These are phyloP conservation scores for Mamestra brassicae DNA, from an alignment of 2,888 invertebrate genomes.

Conservation along the genomic window DNA sequence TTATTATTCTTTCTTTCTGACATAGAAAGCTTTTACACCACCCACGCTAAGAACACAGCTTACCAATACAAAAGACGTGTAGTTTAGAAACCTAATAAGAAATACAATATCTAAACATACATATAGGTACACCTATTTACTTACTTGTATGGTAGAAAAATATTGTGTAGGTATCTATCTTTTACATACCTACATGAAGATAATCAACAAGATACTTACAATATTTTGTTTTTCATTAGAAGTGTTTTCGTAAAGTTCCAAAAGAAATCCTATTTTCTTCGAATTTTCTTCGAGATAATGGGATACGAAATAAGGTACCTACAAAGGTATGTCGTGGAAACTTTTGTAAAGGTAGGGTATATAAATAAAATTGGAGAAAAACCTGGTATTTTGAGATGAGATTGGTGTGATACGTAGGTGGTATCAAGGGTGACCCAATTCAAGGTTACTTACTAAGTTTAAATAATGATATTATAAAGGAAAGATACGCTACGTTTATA, in stretches of 20 bases:
- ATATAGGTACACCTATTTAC: too few relatives aligned
- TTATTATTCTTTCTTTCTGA: too few relatives aligned
- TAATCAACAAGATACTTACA: constrained; percentile 11
- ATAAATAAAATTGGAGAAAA: background rate
- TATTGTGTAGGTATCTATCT: background rate
- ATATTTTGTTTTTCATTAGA: background rate
- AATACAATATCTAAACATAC: too few relatives aligned
- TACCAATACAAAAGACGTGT: too few relatives aligned
- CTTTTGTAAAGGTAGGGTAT: background rate
- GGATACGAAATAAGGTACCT: background rate
- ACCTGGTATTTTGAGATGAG: too few relatives aligned
- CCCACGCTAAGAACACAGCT: too few relatives aligned
- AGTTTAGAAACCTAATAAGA: too few relatives aligned
- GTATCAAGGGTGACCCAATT: too few relatives aligned
- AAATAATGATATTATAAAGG: too few relatives aligned
- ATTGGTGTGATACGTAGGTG: background rate
- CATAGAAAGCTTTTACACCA: too few relatives aligned
- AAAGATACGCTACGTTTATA: too few relatives aligned
- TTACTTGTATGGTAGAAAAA: background rate
- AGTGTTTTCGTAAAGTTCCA: constrained; percentile 6
- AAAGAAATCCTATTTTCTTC: constrained; percentile 18
- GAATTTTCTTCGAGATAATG: constrained; percentile 23
- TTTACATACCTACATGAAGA: background rate
- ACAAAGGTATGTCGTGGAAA: background rate
- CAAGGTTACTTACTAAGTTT: too few relatives aligned